Conservation (phyloP, 2,113 vertebrate species). For the Acanthochromis polyacanthus region DNA sequence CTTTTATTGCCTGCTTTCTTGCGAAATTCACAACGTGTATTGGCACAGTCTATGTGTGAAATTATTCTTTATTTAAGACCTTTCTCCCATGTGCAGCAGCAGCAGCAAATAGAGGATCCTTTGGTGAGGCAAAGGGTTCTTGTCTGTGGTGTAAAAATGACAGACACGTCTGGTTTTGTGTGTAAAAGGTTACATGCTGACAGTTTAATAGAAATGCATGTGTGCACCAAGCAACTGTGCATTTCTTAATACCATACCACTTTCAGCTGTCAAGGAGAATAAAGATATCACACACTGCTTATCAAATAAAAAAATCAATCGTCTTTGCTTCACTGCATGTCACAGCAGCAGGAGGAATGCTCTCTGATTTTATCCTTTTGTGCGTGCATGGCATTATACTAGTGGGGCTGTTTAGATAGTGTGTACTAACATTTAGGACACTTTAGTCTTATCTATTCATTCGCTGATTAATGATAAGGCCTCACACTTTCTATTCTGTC, state of each 20-base stretch:
- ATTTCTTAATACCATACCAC: conserved; percentile 32
- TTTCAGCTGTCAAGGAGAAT: conserved; percentile 52
- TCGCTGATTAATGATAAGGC: conserved; percentile 52
- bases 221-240: conserved; percentile 25
- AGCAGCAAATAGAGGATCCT: conserved; percentile 13
- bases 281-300: conserved; percentile 48
- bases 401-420: conserved; percentile 11
- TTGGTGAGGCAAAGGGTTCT: conserved; percentile 27
- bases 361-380: conserved; percentile 21
- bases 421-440: conserved; percentile 20
- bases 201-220: conserved; percentile 49
- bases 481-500: conserved; percentile 28
- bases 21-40: conserved; percentile 24
- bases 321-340: conserved; percentile 24
- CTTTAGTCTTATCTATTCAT: conserved; percentile 39
- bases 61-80: conserved; percentile 18
- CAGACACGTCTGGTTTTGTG: conserved; percentile 43
- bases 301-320: conserved; percentile 49
- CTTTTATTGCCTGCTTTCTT: conserved; percentile 14
- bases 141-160: conserved; percentile 59
- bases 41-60: conserved; percentile 20
- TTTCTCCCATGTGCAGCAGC: conserved; percentile 10
- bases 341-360: conserved; percentile 25
- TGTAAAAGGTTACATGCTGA: conserved; percentile 63
- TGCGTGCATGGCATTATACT: neutral